Percentiles rank a stretch among this genome's conserved stretches.
Evolutionary conservation across 64 coral and sea anemone species (phyloP).

Genomic region (Montipora capricornis): DNA sequence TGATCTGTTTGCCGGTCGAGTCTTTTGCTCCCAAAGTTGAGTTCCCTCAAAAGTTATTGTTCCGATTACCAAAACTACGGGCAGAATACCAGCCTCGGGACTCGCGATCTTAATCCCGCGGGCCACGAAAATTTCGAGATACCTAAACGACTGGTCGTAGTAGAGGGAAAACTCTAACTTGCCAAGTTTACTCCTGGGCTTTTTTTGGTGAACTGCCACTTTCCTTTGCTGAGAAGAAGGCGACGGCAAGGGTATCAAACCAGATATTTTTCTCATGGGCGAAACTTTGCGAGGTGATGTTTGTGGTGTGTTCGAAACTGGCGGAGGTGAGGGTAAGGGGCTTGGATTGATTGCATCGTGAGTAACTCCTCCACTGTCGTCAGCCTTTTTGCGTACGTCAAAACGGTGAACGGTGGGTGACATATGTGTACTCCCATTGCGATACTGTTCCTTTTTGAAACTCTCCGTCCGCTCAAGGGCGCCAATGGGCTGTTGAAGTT

Average conservation of each 20-base stretch:
- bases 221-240: neutral
- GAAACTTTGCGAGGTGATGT: neutral
- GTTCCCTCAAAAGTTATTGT: slow-evolving; percentile 14
- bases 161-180: slow-evolving; percentile 64
- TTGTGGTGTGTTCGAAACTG: neutral
- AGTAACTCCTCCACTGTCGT: neutral
- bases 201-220: neutral
- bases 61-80: slow-evolving; percentile 12
- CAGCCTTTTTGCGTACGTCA: neutral
- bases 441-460: slow-evolving; percentile 5
- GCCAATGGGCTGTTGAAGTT: slow-evolving; percentile 13
- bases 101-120: slow-evolving; percentile 41
- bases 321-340: neutral
- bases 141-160: slow-evolving; percentile 49
- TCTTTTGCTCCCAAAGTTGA: slow-evolving; percentile 62
- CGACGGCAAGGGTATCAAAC: neutral
- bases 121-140: slow-evolving; percentile 28
- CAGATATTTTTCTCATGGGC: neutral
- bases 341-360: neutral
- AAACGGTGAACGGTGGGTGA: slow-evolving; percentile 12
- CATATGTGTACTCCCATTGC: neutral
- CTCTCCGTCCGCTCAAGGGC: neutral
- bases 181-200: neutral
- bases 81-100: neutral
- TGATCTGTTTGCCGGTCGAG: neutral